Evolutionary conservation across 1,140 invertebrate genomes (phyloP).

Genomic region (Dreissena rostriformis): DNA sequence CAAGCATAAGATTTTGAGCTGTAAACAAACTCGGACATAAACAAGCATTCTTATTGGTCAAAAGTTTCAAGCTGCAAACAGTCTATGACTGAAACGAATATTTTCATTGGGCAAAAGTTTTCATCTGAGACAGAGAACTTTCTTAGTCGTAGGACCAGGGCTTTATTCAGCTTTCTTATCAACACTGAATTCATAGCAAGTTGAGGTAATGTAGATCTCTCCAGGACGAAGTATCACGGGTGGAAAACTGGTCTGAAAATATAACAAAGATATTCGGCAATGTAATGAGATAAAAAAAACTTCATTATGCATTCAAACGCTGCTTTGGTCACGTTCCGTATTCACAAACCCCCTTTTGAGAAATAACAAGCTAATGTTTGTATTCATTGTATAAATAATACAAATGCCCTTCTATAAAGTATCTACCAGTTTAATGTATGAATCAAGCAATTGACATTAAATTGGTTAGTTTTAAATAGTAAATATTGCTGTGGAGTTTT

Average conservation of each 20-base stretch:
- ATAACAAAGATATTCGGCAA: conserved; percentile 23
- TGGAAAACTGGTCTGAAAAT: conserved; percentile 88
- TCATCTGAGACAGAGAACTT: too few species aligned
- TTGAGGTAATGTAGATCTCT: conserved; percentile 86
- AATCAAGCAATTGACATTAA: too few species aligned
- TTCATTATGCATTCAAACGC: background rate
- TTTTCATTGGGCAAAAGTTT: too few species aligned
- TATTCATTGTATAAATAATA: background rate
- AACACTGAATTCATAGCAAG: conserved; percentile 81
- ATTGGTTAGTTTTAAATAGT: too few species aligned
- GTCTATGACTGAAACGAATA: too few species aligned
- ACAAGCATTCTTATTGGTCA: too few species aligned
- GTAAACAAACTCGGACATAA: too few species aligned
- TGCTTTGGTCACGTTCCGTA: background rate
- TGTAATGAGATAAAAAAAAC: background rate
- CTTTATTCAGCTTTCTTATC: background rate
- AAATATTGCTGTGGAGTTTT: too few species aligned
- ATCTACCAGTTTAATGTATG: too few species aligned
- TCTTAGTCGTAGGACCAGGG: too few species aligned
- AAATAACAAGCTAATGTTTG: background rate
- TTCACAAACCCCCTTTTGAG: background rate
- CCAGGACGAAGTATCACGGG: conserved; percentile 88
- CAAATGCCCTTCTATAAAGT: background rate
- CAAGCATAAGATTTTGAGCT: too few species aligned
- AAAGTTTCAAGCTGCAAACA: too few species aligned